These are phyloP conservation scores for Polydrusus cervinus DNA, from an alignment of 2,888 invertebrate species.

Conservation along the genomic window DNA sequence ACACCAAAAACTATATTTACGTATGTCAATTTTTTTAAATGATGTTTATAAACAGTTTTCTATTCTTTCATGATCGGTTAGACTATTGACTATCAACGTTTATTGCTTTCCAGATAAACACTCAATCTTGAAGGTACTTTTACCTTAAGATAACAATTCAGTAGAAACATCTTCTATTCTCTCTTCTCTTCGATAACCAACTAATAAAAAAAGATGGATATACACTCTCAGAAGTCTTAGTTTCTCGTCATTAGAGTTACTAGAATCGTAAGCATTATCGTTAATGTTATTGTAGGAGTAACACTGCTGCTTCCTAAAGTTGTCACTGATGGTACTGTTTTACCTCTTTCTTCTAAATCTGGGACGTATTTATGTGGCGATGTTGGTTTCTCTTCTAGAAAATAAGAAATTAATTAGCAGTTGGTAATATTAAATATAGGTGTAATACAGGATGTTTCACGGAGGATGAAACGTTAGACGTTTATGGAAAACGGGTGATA, in stretches of 20 bases:
- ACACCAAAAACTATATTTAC: neutral
- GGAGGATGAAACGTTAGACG: no score
- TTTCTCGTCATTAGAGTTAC: conserved; percentile 31
- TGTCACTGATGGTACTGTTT: conserved; percentile 22
- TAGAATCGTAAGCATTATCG: conserved; percentile 7
- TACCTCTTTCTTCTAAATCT: no score
- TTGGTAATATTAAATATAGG: no score
- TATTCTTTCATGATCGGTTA: neutral
- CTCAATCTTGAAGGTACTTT: conserved; percentile 6
- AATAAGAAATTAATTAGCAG: neutral
- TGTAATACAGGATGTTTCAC: no score
- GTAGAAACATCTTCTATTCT: conserved; percentile 42
- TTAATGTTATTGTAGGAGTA: conserved; percentile 21
- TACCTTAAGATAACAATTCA: conserved; percentile 35
- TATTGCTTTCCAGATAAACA: conserved; percentile 20
- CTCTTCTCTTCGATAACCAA: conserved; percentile 27
- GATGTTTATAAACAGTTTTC: neutral
- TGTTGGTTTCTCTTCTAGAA: conserved; percentile 21
- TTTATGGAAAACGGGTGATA: no score
- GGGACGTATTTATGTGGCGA: conserved; percentile 15
- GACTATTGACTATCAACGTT: conserved; percentile 1
- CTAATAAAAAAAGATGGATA: conserved; percentile 20
- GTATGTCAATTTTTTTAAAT: neutral
- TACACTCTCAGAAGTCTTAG: conserved; percentile 26
- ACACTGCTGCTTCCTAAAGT: conserved; percentile 8